Evolutionary conservation across 2,797 vertebrate genomes (phyloP).

Genomic region (Pyrocephalus nanus): DNA sequence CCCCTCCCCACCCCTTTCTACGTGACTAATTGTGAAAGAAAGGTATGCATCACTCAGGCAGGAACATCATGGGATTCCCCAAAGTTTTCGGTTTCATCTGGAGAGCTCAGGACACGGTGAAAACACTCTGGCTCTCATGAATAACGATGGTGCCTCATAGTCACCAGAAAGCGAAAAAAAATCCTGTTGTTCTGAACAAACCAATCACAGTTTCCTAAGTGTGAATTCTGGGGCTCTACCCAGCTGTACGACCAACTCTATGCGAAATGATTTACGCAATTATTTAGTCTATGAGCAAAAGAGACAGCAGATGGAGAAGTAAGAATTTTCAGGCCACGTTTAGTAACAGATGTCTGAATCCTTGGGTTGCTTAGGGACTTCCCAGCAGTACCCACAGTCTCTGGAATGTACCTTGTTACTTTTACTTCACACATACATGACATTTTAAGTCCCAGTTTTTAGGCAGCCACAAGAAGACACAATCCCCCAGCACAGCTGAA

Average conservation of each 20-base stretch:
- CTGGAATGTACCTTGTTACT: not conserved
- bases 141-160: accelerated
- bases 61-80: not conserved
- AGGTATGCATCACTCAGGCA: not conserved
- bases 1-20: not conserved
- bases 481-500: not conserved
- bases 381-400: not conserved
- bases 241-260: not conserved
- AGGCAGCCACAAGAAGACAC: accelerated
- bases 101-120: not conserved
- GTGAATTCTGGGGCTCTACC: not conserved
- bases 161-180: not conserved
- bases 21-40: not conserved
- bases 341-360: not conserved
- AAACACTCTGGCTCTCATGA: not conserved
- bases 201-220: not conserved
- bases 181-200: not conserved
- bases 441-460: not conserved
- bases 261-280: not conserved
- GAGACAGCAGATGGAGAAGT: not conserved
- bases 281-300: not conserved
- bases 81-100: not conserved
- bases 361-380: not conserved
- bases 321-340: not conserved
- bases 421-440: not conserved